Conservation (phyloP, 2,888 invertebrate genomes). For the Metacarcinus magister region DNA sequence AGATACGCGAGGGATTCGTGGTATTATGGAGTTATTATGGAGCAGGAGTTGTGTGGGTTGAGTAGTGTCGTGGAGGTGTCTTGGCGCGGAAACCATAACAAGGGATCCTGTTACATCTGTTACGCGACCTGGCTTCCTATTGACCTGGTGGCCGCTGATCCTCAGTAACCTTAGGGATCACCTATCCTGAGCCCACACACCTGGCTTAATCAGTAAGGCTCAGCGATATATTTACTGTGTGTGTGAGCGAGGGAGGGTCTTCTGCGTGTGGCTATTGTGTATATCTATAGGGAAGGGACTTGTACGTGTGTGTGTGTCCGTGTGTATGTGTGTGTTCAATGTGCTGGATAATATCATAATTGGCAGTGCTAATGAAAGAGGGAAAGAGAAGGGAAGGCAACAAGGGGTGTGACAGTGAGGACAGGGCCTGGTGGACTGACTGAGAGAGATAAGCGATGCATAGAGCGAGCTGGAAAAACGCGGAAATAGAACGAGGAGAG, state of each 20-base stretch:
- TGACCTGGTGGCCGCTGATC: too few relatives aligned
- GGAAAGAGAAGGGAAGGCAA: background rate
- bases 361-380: background rate
- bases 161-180: too few relatives aligned
- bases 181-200: too few relatives aligned
- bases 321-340: background rate
- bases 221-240: background rate
- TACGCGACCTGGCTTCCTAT: too few relatives aligned
- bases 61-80: too few relatives aligned
- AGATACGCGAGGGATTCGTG: too few relatives aligned
- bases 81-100: too few relatives aligned
- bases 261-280: too few relatives aligned
- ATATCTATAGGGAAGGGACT: background rate
- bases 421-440: background rate
- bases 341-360: conserved; percentile 8
- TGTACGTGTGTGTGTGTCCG: background rate
- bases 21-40: too few relatives aligned
- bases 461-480: background rate
- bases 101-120: too few relatives aligned
- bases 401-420: background rate
- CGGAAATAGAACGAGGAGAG: background rate
- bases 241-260: background rate
- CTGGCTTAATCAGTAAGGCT: too few relatives aligned
- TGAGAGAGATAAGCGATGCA: background rate
- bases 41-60: too few relatives aligned